Evolutionary conservation across 2,113 vertebrate genomes (phyloP), one percentile per base, ranked within the genome.

Genomic region (Oncorhynchus mykiss): DNA sequence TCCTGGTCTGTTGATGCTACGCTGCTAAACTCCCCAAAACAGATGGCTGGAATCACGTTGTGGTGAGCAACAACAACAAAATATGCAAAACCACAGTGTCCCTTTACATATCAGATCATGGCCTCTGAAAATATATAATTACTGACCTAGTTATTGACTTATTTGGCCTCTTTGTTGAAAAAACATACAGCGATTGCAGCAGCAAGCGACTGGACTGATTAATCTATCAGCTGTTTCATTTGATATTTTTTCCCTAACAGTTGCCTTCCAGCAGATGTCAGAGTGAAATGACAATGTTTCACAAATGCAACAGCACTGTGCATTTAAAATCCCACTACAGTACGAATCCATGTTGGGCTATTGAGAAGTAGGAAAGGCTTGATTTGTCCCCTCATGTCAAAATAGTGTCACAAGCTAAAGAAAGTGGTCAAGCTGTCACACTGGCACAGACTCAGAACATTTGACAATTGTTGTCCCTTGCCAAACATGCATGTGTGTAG

Each of bases 21-120:
- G 59, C 79, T 29, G 45, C 79, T 83, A 48, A 80, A 86, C 67
- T 69, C 74, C 49, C 49, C 25, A 72, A 65, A 67, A 71, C 91
- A 90, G 87, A 80, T 91, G 90, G 86, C 80, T 91, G 25, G 66
- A 86, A 84, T 91, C 73, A 74, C 69, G 67, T 70, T 64, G 59
- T 64, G 83, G 73, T 34, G 85, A 84, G 87, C 49, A 70, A 16
- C 39, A 77, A 14, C 86, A 79, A 71, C 48, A 59, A 51, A 69
- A 83, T 54, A 13, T 4, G 49, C 49, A 13, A 16, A 86, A 22
- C 49, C 51, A 45, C 39, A 68, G 75, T 70, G 68, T 76, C 83
- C 62, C 65, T 87, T 87, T 84, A 81, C 67, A 84, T 82, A 51
- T 27, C 74, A 73, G 70, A 60, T 84, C 82, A 85, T 77, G n/a